phyloP scores from a whole-genome alignment of 2,797 vertebrate genomes.

The Liparis tanakae region DNA sequence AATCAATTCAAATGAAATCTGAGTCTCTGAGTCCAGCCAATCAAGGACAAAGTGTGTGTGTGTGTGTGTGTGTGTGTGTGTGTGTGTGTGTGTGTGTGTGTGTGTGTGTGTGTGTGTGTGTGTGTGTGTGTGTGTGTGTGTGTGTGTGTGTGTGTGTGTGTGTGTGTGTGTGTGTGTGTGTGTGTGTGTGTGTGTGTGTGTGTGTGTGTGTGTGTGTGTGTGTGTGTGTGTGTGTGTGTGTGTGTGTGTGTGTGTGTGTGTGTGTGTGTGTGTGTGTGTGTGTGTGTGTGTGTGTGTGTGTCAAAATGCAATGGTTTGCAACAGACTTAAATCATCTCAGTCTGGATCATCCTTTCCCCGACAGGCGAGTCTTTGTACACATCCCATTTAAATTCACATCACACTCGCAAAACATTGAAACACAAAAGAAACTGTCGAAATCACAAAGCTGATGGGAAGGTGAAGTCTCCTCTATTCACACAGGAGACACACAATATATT shows the following conservation, averaged over 20 bases:
- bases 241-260: too few relatives aligned
- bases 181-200: too few relatives aligned
- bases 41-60: background rate
- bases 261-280: background rate
- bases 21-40: too few relatives aligned
- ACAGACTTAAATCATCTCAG: constrained; percentile 62
- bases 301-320: constrained; percentile 47
- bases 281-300: background rate
- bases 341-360: constrained; percentile 54
- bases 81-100: too few relatives aligned
- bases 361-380: constrained; percentile 61
- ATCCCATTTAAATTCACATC: constrained; percentile 69
- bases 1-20: too few relatives aligned
- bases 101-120: too few relatives aligned
- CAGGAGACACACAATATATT: constrained; percentile 26
- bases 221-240: too few relatives aligned
- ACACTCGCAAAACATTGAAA: constrained; percentile 55
- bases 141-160: background rate
- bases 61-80: background rate
- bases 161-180: background rate
- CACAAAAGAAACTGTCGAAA: constrained; percentile 60
- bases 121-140: background rate
- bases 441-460: constrained; percentile 52
- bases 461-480: constrained; percentile 53
- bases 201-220: too few relatives aligned